Conservation (phyloP, 2,797 vertebrate genomes). For the Rhinichthys osculus region DNA sequence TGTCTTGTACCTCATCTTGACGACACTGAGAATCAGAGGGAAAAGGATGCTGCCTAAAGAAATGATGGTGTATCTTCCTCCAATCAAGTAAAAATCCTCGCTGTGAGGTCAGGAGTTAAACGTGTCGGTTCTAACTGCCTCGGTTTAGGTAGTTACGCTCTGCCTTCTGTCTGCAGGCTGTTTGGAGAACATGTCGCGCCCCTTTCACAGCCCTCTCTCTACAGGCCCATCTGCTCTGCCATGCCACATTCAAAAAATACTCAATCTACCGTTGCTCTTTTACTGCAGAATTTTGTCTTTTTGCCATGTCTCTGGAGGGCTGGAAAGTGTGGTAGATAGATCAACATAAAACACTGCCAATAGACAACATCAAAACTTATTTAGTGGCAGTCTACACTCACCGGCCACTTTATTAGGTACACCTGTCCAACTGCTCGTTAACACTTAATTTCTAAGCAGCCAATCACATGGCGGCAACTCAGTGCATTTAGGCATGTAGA, state of each 20-base stretch:
- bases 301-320: slow-evolving; percentile 19
- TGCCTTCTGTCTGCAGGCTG: slow-evolving; percentile 64
- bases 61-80: not conserved
- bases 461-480: no score
- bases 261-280: slow-evolving; percentile 29
- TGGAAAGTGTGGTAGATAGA: slow-evolving; percentile 6
- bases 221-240: slow-evolving; percentile 62
- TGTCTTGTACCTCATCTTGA: slow-evolving; percentile 19
- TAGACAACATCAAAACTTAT: not conserved
- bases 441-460: no score
- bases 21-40: slow-evolving; percentile 11
- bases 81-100: slow-evolving; percentile 36
- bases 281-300: slow-evolving; percentile 16
- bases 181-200: slow-evolving; percentile 53
- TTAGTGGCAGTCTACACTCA: not conserved
- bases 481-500: no score
- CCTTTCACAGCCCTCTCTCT: slow-evolving; percentile 55
- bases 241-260: slow-evolving; percentile 49
- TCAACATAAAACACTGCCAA: not conserved
- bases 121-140: slow-evolving; percentile 41
- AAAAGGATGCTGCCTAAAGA: not conserved
- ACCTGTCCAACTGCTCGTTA: no score
- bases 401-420: no score
- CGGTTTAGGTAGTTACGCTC: slow-evolving; percentile 52
- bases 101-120: slow-evolving; percentile 45